These are phyloP conservation scores for Orchestia grillus DNA, from an alignment of 1,140 invertebrate genomes.

Conservation along the genomic window DNA sequence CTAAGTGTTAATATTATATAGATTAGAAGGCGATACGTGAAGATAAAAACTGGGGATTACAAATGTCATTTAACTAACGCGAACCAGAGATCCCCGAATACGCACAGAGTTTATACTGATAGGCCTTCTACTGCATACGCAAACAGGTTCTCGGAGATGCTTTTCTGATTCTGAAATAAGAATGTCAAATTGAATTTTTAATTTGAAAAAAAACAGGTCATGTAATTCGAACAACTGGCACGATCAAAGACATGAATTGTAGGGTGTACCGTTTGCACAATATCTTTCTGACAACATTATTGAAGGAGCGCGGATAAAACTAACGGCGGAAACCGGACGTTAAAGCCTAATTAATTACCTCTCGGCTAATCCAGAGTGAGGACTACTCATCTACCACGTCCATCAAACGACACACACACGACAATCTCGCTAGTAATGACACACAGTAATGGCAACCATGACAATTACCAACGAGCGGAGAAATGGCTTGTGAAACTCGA, in stretches of 20 bases:
- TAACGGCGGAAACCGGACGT: background rate
- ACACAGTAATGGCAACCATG: background rate
- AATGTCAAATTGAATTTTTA: background rate
- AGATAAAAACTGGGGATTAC: too few species aligned
- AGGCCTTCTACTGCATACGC: too few species aligned
- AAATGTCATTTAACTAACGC: background rate
- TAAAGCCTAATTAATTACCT: background rate
- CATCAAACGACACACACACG: conserved; percentile 34
- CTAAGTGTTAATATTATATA: too few species aligned
- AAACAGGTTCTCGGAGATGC: background rate
- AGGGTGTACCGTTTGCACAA: background rate
- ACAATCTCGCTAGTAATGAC: conserved; percentile 3
- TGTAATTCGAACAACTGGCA: background rate
- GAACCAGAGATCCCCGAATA: background rate
- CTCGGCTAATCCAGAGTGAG: background rate
- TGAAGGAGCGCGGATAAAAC: background rate
- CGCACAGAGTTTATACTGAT: too few species aligned
- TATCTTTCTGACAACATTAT: background rate
- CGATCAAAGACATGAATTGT: background rate
- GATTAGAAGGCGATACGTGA: too few species aligned
- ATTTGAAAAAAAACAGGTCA: background rate
- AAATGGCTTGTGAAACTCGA: background rate
- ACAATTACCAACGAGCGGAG: background rate
- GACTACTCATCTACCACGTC: background rate
- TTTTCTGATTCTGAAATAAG: background rate